Base-by-base conservation (phyloP, 2,888 invertebrate genomes). In the Heliconius erato region DNA sequence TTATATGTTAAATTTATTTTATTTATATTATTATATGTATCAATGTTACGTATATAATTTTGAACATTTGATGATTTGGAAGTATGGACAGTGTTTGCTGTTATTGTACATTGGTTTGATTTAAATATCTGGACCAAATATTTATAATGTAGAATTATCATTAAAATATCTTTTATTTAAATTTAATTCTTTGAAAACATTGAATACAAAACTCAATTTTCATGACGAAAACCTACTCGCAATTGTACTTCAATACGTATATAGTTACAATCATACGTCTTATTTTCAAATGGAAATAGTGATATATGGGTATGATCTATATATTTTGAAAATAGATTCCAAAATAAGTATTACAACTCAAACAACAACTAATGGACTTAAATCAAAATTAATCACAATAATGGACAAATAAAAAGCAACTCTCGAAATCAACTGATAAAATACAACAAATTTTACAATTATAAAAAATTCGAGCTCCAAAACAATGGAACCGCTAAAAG, bases 241-340 rank as follows among this genome's bases (percentile, higher is more conserved):
- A 93, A 95, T 96, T 96, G 96, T 96, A 96, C 96, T 95, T 95
- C 92, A 90, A 95, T 95, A 96, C 96, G 96, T 96, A 96, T 95
- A 94, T 95, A 93, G 95, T 95, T 94, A 91, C 91, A 91, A 91
- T 91, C 91, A 91, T 91, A 94, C 90, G 91, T 90, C 92, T 91
- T 91, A 93, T 89, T 90, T 91, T 91, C 91, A 92, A 92, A 92
- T 88, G 90, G 91, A 90, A 92, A 92, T 92, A 92, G 87, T 91
- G 91, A 92, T 89, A 91, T 90, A 90, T 89, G 88, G 49, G 89
- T 90, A 89, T 89, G 89, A 88, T 88, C 81, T 79, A 86, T 88
- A 88, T 88, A 88, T 89, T 63, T 89, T 91, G 87, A 89, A 87
- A 88, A 91, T 90, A 91, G 82, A 83, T 87, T 88, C 90, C 83